Evolutionary conservation across 2,888 invertebrate genomes (phyloP), one percentile per base, ranked within the genome.

Genomic region (Plebejus anna): DNA sequence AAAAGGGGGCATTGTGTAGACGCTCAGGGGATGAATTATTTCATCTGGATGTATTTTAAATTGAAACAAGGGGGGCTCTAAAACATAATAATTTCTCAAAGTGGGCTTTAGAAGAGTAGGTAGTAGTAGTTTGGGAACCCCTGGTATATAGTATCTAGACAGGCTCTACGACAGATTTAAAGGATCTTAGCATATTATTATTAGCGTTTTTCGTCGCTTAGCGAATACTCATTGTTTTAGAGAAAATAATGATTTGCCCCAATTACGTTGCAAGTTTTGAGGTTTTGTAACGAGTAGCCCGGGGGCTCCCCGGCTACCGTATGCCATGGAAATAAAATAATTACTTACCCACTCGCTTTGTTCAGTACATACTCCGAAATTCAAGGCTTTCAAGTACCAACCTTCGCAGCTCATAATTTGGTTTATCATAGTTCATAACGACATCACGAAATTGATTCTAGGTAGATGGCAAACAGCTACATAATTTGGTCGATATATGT

Each of bases 291-390:
- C 79, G 70, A 79, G 75, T 66, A 70, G 76, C 80, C 78, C 51
- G 82, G 84, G 81, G 73, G 78, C 79, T 80, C 80, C 73, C 81
- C 78, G 82, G 81, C 77, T 47, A 61, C 80, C 83, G 82, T 82
- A 81, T 83, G 83, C 77, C 78, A 79, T 78, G 77, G 78, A 55
- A 75, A 76, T 28, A 66, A 61, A n/a, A 42, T 75, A 61, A 59
- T 59, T 59, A 59, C 59, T 59, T 7, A 22, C 59, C 59, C 59
- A 22, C 59, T 59, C 9, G 6, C 22, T 22, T 22, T 59, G 22
- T 59, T 22, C 22, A 22, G 22, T 61, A 61, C 61, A 22, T 28
- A 61, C 61, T 61, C 22, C 61, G 11, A 61, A 61, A 61, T 59
- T 9, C n/a, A 59, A n/a, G 59, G 16, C 16, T 22, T 22, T 59